Evolutionary conservation across 2,797 vertebrate genomes (phyloP).

Genomic region (Adelosebastes latens): DNA sequence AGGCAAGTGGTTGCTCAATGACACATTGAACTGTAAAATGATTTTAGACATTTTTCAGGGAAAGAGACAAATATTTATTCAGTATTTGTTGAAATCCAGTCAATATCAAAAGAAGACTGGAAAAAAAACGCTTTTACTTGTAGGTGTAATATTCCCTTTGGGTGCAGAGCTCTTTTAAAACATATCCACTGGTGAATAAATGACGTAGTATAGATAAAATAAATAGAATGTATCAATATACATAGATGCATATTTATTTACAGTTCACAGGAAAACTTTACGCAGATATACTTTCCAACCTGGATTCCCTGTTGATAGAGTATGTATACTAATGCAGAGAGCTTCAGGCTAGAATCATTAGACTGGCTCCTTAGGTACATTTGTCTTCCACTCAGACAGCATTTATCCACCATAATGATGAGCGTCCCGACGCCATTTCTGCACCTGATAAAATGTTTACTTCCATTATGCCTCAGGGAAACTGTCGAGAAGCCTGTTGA

Average conservation of each 20-base stretch:
- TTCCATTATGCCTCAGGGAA: constrained; percentile 58
- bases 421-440: constrained; percentile 38
- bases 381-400: constrained; percentile 57
- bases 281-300: constrained; percentile 11
- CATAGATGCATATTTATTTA: constrained; percentile 2
- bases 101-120: not conserved
- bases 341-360: constrained; percentile 50
- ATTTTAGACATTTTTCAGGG: not conserved
- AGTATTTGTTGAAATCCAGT: not conserved
- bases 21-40: too few relatives aligned
- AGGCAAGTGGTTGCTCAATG: not conserved
- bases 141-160: not conserved
- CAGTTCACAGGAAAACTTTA: not conserved
- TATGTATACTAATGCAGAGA: constrained; percentile 35
- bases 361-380: constrained; percentile 45
- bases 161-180: not conserved
- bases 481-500: constrained; percentile 51
- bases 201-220: not conserved
- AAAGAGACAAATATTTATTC: not conserved
- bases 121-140: not conserved
- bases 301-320: constrained; percentile 31
- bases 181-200: not conserved
- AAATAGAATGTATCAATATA: not conserved
- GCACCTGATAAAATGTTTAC: constrained; percentile 70
- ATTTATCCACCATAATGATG: constrained; percentile 63